A percentile compares a stretch with the other conserved stretches of the same genome.
These are phyloP conservation scores for Osmoderma eremita DNA, from an alignment of 2,888 invertebrate genomes.

Conservation along the genomic window DNA sequence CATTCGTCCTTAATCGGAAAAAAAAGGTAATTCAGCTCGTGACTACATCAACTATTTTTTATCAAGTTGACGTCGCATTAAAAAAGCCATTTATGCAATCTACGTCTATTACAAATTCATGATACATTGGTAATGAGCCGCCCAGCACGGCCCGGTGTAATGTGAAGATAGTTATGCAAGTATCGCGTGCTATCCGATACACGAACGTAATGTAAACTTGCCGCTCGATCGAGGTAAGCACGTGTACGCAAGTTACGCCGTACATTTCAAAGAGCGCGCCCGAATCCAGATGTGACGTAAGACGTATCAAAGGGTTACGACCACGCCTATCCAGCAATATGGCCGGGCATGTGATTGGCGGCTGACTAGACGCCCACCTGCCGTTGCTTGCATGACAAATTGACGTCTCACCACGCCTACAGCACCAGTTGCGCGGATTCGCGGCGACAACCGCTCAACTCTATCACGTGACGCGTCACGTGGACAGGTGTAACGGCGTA, in stretches of 20 bases:
- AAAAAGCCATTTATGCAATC: conserved; percentile 41
- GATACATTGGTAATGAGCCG: conserved; percentile 30
- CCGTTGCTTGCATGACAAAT: conserved; percentile 59
- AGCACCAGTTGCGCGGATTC: conserved; percentile 56
- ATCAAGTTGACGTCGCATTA: conserved; percentile 25
- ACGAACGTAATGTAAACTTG: conserved; percentile 31
- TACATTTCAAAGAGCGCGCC: conserved; percentile 44
- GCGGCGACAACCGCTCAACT: conserved; percentile 52
- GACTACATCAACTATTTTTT: conserved; percentile 33
- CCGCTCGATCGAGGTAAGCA: conserved; percentile 31
- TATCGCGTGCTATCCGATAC: conserved; percentile 41
- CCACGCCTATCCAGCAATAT: conserved; percentile 74
- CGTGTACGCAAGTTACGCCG: conserved; percentile 35
- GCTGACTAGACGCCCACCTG: conserved; percentile 63
- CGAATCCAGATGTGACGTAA: conserved; percentile 54
- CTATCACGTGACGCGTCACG: conserved; percentile 48
- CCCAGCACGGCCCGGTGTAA: conserved; percentile 29
- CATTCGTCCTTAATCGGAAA: conserved; percentile 18
- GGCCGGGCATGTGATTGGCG: conserved; percentile 73
- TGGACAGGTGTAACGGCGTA: conserved; percentile 41
- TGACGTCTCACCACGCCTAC: conserved; percentile 58
- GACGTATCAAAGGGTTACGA: conserved; percentile 58
- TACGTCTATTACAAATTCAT: conserved; percentile 37
- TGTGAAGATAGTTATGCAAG: conserved; percentile 39
- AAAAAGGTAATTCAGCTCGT: conserved; percentile 28